A percentile compares a stretch with the other conserved stretches of the same genome.
phyloP scores from a whole-genome alignment of 1,140 invertebrate species.

The Adelges cooleyi region DNA sequence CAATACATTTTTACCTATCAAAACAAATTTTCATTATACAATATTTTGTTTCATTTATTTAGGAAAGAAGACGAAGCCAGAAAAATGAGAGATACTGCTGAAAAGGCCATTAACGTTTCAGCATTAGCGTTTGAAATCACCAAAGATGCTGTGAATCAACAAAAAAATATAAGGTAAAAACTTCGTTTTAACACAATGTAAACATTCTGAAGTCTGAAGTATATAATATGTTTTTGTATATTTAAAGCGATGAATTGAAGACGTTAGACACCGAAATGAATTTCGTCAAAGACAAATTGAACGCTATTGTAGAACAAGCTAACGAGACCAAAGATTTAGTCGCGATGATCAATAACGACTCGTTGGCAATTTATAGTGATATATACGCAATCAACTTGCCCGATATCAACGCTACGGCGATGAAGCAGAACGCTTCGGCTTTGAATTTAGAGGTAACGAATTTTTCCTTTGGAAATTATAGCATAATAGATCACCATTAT shows the following conservation, averaged over 20 bases:
- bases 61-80: constrained; percentile 61
- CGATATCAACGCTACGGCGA: constrained; percentile 52
- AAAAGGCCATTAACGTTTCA: constrained; percentile 72
- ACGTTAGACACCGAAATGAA: constrained; percentile 45
- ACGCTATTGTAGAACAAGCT: constrained; percentile 54
- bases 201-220: background rate
- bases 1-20: too few species aligned
- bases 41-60: too few species aligned
- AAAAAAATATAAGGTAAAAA: constrained; percentile 58
- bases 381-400: constrained; percentile 64
- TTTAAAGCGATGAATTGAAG: constrained; percentile 51
- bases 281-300: constrained; percentile 51
- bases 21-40: too few species aligned
- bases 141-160: constrained; percentile 65
- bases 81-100: constrained; percentile 61
- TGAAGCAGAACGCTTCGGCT: constrained; percentile 52
- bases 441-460: constrained; percentile 51
- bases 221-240: constrained; percentile 32
- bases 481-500: too few species aligned
- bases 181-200: background rate
- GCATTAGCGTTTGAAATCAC: constrained; percentile 65
- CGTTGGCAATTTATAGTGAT: constrained; percentile 61
- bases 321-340: constrained; percentile 59
- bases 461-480: too few species aligned
- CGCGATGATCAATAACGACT: constrained; percentile 61